phyloP scores from a whole-genome alignment of 2,113 vertebrate species.

The Brienomyrus longianalis region DNA sequence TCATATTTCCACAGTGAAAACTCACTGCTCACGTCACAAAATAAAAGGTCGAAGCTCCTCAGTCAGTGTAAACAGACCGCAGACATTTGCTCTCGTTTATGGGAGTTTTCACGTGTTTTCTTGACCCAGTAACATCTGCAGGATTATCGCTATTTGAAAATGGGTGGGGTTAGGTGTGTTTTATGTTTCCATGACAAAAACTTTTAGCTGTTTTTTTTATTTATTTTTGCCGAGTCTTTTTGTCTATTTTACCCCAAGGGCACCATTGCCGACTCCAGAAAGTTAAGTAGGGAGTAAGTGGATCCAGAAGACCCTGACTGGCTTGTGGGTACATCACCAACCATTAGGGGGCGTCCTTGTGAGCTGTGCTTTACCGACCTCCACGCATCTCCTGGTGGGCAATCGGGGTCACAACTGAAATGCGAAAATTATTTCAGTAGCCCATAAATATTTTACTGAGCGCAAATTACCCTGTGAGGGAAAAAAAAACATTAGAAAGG shows the following conservation, averaged over 20 bases:
- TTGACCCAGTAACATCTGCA: background rate
- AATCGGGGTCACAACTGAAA: too few relatives aligned
- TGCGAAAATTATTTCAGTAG: too few relatives aligned
- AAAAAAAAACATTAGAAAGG: background rate
- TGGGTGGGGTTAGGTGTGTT: too few relatives aligned
- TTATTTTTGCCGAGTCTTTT: background rate
- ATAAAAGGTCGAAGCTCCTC: background rate
- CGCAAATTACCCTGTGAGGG: background rate
- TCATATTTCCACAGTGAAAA: background rate
- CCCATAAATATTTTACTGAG: conserved; percentile 12
- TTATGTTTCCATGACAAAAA: background rate
- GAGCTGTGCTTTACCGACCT: background rate
- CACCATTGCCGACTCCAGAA: background rate
- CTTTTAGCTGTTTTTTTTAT: too few relatives aligned
- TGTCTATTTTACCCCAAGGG: background rate
- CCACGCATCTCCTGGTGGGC: background rate
- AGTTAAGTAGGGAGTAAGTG: background rate
- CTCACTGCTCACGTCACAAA: background rate
- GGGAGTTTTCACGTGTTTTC: background rate
- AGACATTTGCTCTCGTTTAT: background rate
- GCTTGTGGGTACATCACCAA: background rate
- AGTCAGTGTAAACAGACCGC: background rate
- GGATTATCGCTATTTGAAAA: background rate
- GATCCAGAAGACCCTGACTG: background rate
- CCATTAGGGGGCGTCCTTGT: background rate